Evolutionary conservation across 2,113 vertebrate genomes (phyloP).

Genomic region (Trematomus loennbergii): DNA sequence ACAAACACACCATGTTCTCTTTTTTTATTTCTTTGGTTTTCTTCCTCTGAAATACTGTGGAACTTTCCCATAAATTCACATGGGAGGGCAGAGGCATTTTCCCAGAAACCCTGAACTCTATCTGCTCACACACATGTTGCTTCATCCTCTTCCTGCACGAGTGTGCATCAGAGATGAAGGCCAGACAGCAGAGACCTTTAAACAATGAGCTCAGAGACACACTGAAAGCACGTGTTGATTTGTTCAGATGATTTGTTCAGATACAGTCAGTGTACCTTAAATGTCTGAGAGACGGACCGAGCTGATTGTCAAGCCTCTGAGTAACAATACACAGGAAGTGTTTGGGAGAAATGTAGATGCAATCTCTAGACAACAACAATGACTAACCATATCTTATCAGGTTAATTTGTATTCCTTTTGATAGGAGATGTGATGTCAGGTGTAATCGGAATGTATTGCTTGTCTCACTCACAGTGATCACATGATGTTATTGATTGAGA

Average conservation of each 20-base stretch:
- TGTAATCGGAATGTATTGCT: background rate
- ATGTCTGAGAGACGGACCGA: background rate
- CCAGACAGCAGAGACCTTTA: constrained; percentile 40
- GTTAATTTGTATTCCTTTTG: too few species aligned
- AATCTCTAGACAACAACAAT: constrained; percentile 1
- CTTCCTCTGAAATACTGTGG: constrained; percentile 45
- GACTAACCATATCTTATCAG: background rate
- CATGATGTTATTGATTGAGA: background rate
- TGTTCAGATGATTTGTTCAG: constrained; percentile 12
- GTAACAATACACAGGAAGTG: background rate
- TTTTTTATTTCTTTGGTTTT: background rate
- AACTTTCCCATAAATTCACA: constrained; percentile 59
- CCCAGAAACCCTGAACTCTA: constrained; percentile 48
- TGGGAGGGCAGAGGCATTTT: constrained; percentile 53
- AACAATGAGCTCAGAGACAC: constrained; percentile 43
- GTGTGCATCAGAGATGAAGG: constrained; percentile 21
- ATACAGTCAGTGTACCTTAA: constrained; percentile 1
- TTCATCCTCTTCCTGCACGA: constrained; percentile 51
- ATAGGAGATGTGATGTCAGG: background rate
- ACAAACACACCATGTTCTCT: constrained; percentile 33
- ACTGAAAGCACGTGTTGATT: constrained; percentile 8
- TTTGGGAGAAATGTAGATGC: background rate
- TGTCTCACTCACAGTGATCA: too few species aligned
- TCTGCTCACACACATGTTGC: constrained; percentile 37
- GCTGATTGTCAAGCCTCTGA: background rate